Base-by-base conservation (phyloP, 2,797 vertebrate species). In the Meda fulgida region DNA sequence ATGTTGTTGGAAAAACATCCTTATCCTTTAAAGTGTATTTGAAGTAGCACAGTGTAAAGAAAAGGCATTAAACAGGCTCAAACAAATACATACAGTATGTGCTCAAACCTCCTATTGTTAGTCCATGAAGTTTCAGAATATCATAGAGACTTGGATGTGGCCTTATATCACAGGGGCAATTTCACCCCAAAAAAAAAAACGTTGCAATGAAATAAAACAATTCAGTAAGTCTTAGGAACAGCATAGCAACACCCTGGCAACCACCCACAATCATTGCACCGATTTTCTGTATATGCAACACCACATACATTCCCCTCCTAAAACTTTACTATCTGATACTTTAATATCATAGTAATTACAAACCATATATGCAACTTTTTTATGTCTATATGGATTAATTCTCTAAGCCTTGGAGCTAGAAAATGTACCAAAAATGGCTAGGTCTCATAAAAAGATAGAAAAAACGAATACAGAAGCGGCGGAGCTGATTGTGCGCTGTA, bases 331-430 rank as follows among this genome's bases (percentile, higher is more conserved):
- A 55, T 55, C 9, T 38, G 36, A 36, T 23, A 38, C 43, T 46
- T 2, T 51, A 71, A 13, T n/a, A 73, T 73, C 40, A 21, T 29
- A 78, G 29, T 13, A 48, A 51, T 80, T 31, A 31, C 40, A 4
- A 34, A 53, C 10, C 63, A 80, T 18, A 29, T 36, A 36, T 48
- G 13, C 19, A 3, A 34, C 29, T 5, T 60, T 29, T 14, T 29
- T 83, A n/a, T 75, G 46, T 78, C 80, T 65, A 36, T 81, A 38
- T 76, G 65, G 63, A 55, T 38, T 51, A 48, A 60, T 53, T 46
- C 21, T 76, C 60, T 60, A 81, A 81, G 36, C 79, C 71, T 63
- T n/a, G 34, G 34, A 36, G 36, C 85, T 77, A n/a, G 29, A 85
- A 79, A 76, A 34, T 31, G 29, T 34, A 48, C 26, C 1, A 53